These are phyloP conservation scores for Meteorus cinctellus DNA, from an alignment of 2,888 invertebrate genomes.

Conservation along the genomic window DNA sequence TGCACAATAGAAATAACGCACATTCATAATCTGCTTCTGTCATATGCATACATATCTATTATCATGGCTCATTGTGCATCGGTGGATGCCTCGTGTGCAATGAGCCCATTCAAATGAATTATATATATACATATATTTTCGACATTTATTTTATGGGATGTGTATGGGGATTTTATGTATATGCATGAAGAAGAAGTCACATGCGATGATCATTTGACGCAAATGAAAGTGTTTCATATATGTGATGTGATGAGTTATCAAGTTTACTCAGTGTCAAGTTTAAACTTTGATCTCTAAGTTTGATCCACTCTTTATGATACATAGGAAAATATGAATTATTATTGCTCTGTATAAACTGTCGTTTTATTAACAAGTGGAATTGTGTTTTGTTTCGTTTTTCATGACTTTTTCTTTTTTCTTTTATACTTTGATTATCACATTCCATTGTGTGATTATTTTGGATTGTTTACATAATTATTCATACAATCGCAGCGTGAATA, in stretches of 20 bases:
- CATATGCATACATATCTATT: background rate
- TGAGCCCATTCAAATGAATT: constrained; percentile 29
- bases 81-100: constrained; percentile 26
- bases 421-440: background rate
- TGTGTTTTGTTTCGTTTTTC: background rate
- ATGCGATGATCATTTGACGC: constrained; percentile 14
- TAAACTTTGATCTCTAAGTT: constrained; percentile 29
- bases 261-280: constrained; percentile 46
- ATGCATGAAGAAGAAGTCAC: constrained; percentile 25
- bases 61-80: constrained; percentile 27
- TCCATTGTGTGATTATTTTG: background rate
- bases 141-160: background rate
- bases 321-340: constrained; percentile 9
- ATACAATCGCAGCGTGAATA: no score
- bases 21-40: constrained; percentile 32
- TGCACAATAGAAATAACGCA: constrained; percentile 29
- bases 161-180: constrained; percentile 16
- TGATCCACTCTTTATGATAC: background rate
- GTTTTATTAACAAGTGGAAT: background rate
- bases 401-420: no score
- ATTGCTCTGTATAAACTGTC: background rate
- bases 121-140: constrained; percentile 7
- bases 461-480: background rate
- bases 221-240: background rate
- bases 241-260: constrained; percentile 5